Evolutionary conservation across 2,113 vertebrate species (phyloP), one percentile per base, ranked within the genome.

Genomic region (Saimiri boliviensis): DNA sequence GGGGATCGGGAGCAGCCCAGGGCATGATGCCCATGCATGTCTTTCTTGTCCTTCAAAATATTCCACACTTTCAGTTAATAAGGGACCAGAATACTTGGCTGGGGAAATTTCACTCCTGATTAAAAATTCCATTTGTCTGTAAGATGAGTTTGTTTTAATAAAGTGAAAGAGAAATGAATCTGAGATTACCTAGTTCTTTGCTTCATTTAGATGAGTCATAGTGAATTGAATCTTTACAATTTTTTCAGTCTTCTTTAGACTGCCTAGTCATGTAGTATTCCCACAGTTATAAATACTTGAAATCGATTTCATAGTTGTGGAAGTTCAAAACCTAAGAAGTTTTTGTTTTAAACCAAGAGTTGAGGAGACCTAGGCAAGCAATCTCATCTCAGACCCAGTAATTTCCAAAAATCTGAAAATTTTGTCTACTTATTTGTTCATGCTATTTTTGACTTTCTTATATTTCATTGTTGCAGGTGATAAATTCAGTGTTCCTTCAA

Each of bases 111-210:
- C 84, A 89, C 58, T 95, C 20, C 56, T 94, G 89, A 93, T 94
- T 95, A 89, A 76, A 94, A 83, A 82, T 96, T 85, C 45, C 60
- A 83, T 94, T 96, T 97, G 60, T 89, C 82, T 94, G 37, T 86
- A 80, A 93, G 47, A 60, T 86, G 94, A 86, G 74, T 86, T 97
- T 95, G 47, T 96, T 97, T 95, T 93, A 94, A 93, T 93, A 92
- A 95, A 93, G n/a, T 71, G 82, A 84, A 85, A 91, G 91, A 79
- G 85, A 96, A 91, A 95, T 76, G 60, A 89, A 89, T 95, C 60
- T 82, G 49, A 96, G 35, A 35, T 27, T 82, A 23, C 21, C 40
- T 90, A 92, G 63, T 74, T 89, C 77, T 96, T 84, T 80, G 83
- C 32, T n/a, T 52, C 76, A 5, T 37, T 89, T 83, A 82, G 81